These are phyloP conservation scores for Geophilus truncorum DNA, from an alignment of 2,888 invertebrate genomes.

Conservation along the genomic window DNA sequence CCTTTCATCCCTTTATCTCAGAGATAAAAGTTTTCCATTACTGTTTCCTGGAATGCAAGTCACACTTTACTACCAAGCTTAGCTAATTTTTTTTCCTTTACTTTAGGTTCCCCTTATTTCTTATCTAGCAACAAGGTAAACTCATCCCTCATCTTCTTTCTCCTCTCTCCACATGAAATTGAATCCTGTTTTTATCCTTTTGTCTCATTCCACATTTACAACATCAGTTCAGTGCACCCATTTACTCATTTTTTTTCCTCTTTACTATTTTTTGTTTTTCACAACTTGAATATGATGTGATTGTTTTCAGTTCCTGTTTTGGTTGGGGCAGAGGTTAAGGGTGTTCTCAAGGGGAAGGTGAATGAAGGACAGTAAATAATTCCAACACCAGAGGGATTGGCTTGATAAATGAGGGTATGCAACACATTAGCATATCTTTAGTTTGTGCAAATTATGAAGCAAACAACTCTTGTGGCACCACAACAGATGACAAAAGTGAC, in stretches of 20 bases:
- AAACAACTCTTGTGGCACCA: background rate
- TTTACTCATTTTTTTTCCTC: background rate
- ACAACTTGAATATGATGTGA: background rate
- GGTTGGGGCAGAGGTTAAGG: background rate
- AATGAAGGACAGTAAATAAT: background rate
- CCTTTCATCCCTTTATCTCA: background rate
- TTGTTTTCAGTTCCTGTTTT: background rate
- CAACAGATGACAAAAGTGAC: background rate
- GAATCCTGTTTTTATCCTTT: background rate
- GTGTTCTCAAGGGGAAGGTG: constrained; percentile 3
- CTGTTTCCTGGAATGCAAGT: background rate
- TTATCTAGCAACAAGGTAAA: background rate
- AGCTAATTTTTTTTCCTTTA: background rate
- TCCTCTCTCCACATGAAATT: background rate
- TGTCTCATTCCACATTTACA: background rate
- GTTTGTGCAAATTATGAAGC: background rate
- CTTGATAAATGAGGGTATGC: background rate
- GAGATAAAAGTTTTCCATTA: background rate
- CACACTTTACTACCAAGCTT: background rate
- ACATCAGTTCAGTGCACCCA: background rate
- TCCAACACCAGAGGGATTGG: background rate
- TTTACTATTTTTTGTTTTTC: background rate
- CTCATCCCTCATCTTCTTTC: background rate
- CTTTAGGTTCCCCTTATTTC: background rate
- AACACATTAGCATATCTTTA: constrained; percentile 8